Conservation (phyloP, 2,797 vertebrate genomes). For the Selene dorsalis region DNA sequence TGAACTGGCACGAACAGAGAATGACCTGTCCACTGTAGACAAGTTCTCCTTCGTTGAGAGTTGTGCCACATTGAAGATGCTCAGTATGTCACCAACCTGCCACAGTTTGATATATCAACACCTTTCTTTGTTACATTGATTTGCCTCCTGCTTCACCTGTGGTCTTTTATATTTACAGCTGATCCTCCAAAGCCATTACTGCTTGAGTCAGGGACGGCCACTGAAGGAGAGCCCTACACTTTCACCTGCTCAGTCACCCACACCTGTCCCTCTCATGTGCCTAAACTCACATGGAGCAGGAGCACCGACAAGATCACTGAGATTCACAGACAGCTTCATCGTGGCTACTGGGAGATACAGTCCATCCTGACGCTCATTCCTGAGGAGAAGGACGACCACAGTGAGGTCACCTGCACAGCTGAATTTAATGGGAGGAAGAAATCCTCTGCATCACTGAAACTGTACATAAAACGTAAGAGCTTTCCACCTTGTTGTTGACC, state of each 20-base stretch:
- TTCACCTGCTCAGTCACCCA: constrained; percentile 70
- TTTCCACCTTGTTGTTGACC: background rate
- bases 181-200: background rate
- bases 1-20: background rate
- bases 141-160: background rate
- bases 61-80: constrained; percentile 47
- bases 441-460: background rate
- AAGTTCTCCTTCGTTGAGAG: constrained; percentile 65
- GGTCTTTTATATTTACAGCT: constrained; percentile 24
- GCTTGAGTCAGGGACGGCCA: fast-evolving
- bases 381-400: constrained; percentile 64
- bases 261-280: constrained; percentile 66
- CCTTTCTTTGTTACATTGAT: background rate
- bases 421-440: fast-evolving
- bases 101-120: background rate
- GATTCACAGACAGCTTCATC: constrained; percentile 9
- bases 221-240: constrained; percentile 36
- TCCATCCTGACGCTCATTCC: constrained; percentile 67
- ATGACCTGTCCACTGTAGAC: fast-evolving
- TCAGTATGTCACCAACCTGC: constrained; percentile 50
- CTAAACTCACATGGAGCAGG: constrained; percentile 70
- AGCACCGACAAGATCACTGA: fast-evolving
- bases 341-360: constrained; percentile 64
- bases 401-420: constrained; percentile 60
- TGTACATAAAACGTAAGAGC: constrained; percentile 76